Evolutionary conservation across 2,113 vertebrate species (phyloP), one percentile per base, ranked within the genome.

Genomic region (Phyllopteryx taeniolatus): DNA sequence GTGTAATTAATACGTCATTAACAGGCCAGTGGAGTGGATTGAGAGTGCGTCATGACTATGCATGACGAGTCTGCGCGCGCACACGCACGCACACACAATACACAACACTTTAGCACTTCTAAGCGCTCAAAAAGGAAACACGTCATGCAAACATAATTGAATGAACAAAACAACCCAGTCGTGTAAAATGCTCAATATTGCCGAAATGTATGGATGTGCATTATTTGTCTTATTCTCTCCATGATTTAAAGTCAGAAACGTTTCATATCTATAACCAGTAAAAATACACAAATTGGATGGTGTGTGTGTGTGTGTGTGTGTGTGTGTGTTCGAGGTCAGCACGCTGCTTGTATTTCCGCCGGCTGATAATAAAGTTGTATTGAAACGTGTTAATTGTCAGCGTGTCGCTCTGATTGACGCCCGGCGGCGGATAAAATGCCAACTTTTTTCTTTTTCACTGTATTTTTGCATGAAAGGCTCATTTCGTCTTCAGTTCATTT

Each of bases 1-100:
- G 85, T 91, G 92, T 92, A 93, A 93, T 93, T 92, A 89, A 85
- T 90, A 86, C 90, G 90, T 92, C 91, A 93, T 93, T 93, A 92
- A 90, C 83, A 87, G 83, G 76, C 77, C 89, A 91, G 89, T 90
- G 88, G 89, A 87, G 81, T 83, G 72, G 60, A 77, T 73, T 67
- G 67, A 71, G 72, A 84, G 78, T 76, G 79, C 86, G 75, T 47
- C 78, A 70, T 78, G 72, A 85, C 74, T 75, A 74, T 69, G 68
- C 71, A 84, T 60, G 53, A 19, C 51, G 72, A 71, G 8, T 56
- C 8, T 8, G 19, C 20, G 8, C 20, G 13, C 44, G 77, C 72
- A 77, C 64, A 39, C 31, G 2, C 15, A 5, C 49, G 19, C 33
- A 27, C 27, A 27, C 27, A 27, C 27, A 1, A 27, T 27, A 27